Conservation (phyloP, 1,140 invertebrate genomes). For the Marisa cornuarietis region DNA sequence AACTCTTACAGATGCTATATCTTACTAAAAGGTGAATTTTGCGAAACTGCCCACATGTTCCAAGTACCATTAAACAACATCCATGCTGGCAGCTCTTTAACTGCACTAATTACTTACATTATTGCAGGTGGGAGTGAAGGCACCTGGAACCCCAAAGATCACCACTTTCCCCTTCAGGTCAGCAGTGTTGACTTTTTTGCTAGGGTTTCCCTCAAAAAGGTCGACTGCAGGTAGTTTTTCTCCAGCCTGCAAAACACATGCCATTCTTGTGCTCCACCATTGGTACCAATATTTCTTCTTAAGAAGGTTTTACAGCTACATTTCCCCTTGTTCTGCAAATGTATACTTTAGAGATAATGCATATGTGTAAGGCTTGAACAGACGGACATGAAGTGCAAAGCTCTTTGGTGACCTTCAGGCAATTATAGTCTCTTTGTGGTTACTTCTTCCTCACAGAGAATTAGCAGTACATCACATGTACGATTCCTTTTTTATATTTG, state of each 20-base stretch:
- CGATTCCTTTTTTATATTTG: too few species aligned
- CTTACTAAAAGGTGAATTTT: too few species aligned
- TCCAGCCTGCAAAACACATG: constrained; percentile 67
- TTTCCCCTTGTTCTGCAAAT: background rate
- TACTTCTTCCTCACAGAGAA: too few species aligned
- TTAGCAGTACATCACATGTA: too few species aligned
- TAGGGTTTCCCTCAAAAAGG: constrained; percentile 85
- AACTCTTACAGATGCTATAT: too few species aligned
- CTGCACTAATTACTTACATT: constrained; percentile 70
- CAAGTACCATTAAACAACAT: background rate
- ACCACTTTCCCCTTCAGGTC: constrained; percentile 86
- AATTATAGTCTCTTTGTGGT: background rate
- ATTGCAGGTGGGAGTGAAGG: constrained; percentile 94
- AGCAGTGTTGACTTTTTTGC: constrained; percentile 83
- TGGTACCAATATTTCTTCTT: background rate
- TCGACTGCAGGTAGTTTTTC: constrained; percentile 82
- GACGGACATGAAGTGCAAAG: background rate
- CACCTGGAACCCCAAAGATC: constrained; percentile 91
- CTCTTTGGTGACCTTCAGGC: background rate
- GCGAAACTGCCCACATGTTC: too few species aligned
- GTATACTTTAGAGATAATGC: background rate
- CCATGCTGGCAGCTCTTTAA: background rate
- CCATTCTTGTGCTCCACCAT: background rate
- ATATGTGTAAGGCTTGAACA: background rate
- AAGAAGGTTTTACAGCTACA: background rate